These are phyloP conservation scores for Scomber colias DNA, from an alignment of 2,113 vertebrate genomes.

Conservation along the genomic window DNA sequence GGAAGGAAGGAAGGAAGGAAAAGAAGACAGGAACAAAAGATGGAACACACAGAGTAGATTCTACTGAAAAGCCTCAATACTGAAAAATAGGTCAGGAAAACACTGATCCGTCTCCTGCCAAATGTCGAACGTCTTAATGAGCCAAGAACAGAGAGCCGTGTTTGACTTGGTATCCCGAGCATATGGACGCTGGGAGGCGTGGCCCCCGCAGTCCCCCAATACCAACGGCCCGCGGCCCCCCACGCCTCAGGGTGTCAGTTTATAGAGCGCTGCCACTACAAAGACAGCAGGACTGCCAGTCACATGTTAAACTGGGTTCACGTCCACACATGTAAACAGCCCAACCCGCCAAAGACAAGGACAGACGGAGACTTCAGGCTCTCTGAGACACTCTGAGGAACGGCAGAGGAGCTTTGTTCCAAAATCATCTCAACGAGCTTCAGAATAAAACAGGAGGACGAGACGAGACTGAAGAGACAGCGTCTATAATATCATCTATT, in stretches of 20 bases:
- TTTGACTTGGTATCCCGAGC: conserved; percentile 72
- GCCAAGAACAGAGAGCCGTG: conserved; percentile 56
- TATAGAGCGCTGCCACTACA: conserved; percentile 67
- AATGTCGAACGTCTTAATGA: conserved; percentile 62
- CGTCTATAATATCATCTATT: not conserved
- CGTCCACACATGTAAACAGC: conserved; percentile 48
- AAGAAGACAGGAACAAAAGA: too few relatives aligned
- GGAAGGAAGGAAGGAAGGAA: too few relatives aligned
- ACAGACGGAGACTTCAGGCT: not conserved
- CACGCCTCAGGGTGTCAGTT: conserved; percentile 64
- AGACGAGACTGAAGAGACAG: not conserved
- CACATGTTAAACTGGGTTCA: conserved; percentile 56
- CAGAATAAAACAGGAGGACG: not conserved
- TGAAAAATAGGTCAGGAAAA: conserved; percentile 69
- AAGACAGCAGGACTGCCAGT: conserved; percentile 65
- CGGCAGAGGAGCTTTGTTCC: not conserved
- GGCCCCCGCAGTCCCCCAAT: conserved; percentile 41
- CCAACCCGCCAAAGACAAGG: conserved; percentile 9
- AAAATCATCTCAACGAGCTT: not conserved
- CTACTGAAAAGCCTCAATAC: not conserved
- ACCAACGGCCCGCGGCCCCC: conserved; percentile 28
- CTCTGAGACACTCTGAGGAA: not conserved
- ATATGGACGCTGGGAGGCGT: conserved; percentile 72
- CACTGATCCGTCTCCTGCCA: conserved; percentile 56
- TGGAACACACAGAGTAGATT: too few relatives aligned